Conservation (phyloP, 2,797 vertebrate species). For the Lepus oiostolus region DNA sequence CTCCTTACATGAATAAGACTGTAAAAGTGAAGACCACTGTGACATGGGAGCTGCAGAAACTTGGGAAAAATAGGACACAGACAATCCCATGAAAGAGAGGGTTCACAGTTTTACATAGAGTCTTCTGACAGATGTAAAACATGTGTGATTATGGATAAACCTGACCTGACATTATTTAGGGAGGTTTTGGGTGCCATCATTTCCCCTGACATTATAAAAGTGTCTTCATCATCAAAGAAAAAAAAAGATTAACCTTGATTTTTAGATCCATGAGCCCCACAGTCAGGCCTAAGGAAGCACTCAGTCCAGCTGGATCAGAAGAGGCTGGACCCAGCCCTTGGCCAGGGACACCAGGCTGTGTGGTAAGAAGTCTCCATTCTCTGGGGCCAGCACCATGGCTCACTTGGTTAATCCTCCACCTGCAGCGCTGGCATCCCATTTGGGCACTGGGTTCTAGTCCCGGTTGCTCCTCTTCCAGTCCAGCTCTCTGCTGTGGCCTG, state of each 20-base stretch:
- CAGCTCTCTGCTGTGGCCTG: too few relatives aligned
- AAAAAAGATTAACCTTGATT: neutral
- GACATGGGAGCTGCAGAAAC: neutral
- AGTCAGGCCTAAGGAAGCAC: rapidly evolving
- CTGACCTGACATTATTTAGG: neutral
- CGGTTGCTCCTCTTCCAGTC: too few relatives aligned
- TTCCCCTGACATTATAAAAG: neutral
- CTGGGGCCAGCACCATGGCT: too few relatives aligned
- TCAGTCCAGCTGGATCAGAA: neutral
- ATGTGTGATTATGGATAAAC: neutral
- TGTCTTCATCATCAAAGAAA: conserved; percentile 16
- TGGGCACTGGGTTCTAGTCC: too few relatives aligned
- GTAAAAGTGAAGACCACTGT: conserved; percentile 34
- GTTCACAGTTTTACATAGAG: neutral
- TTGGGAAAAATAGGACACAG: conserved; percentile 40
- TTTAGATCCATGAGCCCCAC: neutral
- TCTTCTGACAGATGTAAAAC: neutral
- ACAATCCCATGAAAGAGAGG: neutral
- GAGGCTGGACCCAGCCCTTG: neutral
- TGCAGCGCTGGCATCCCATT: too few relatives aligned
- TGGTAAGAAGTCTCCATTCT: neutral
- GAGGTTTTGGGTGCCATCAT: neutral
- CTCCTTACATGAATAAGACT: neutral
- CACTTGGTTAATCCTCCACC: too few relatives aligned
- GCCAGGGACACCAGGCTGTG: conserved; percentile 6